These are phyloP conservation scores for Drosophila baimaii DNA, from an alignment of 1,140 invertebrate genomes.

Conservation along the genomic window DNA sequence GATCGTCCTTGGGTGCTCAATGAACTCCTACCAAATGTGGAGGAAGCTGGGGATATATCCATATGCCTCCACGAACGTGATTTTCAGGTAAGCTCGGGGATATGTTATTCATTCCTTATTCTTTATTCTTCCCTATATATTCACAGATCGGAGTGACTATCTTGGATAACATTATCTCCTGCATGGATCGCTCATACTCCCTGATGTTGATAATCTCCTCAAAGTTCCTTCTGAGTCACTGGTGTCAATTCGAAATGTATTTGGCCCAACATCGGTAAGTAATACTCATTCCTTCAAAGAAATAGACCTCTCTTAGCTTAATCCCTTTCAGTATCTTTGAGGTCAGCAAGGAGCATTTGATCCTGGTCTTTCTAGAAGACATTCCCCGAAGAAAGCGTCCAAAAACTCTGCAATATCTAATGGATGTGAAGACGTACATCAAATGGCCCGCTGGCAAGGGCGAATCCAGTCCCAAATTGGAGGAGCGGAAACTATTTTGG, in stretches of 20 bases:
- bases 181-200: conserved; percentile 87
- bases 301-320: neutral
- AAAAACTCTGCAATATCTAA: conserved; percentile 87
- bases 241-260: conserved; percentile 89
- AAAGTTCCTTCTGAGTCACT: conserved; percentile 87
- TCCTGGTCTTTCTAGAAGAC: conserved; percentile 87
- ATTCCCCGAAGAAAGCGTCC: conserved; percentile 86
- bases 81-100: conserved; percentile 85
- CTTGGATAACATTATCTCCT: conserved; percentile 88
- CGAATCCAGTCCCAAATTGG: conserved; percentile 35
- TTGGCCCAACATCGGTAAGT: conserved; percentile 87
- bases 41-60: conserved; percentile 85
- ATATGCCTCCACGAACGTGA: conserved; percentile 88
- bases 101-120: too few relatives aligned
- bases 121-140: neutral
- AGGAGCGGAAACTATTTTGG: conserved; percentile 83
- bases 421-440: conserved; percentile 88
- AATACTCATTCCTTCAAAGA: neutral
- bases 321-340: conserved; percentile 85
- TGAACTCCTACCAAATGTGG: conserved; percentile 86
- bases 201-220: conserved; percentile 87
- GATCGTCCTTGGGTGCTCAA: conserved; percentile 87
- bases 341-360: conserved; percentile 86
- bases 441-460: conserved; percentile 85
- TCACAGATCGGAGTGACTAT: conserved; percentile 87